Percentiles rank a stretch among this genome's conserved stretches.
These are phyloP conservation scores for Isoperla grammatica DNA, from an alignment of 2,888 invertebrate species.

Conservation along the genomic window DNA sequence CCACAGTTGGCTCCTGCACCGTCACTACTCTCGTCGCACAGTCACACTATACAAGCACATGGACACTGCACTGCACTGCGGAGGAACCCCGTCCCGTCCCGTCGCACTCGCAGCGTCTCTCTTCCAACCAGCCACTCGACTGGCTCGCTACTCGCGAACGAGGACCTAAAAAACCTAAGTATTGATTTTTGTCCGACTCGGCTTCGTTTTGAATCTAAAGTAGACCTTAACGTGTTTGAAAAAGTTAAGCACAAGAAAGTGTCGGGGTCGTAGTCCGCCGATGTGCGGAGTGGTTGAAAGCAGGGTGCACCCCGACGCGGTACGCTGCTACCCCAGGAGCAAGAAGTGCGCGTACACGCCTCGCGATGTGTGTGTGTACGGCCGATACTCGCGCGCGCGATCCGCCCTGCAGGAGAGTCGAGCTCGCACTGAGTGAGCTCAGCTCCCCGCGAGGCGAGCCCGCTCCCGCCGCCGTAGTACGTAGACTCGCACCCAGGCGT, in stretches of 20 bases:
- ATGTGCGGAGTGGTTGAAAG: background rate
- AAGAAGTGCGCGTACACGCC: background rate
- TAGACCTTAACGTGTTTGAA: background rate
- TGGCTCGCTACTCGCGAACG: constrained; percentile 12
- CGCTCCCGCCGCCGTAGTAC: background rate
- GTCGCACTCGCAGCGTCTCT: background rate
- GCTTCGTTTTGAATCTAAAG: constrained; percentile 17
- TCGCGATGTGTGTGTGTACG: background rate
- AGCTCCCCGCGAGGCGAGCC: background rate
- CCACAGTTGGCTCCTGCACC: too few relatives aligned
- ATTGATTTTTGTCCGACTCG: constrained; percentile 22
- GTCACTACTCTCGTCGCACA: too few relatives aligned
- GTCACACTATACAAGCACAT: too few relatives aligned
- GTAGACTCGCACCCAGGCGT: background rate
- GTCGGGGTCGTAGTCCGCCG: too few relatives aligned
- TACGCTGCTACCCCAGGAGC: background rate
- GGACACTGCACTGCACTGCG: background rate
- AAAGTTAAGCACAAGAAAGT: background rate
- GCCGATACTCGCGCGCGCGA: background rate
- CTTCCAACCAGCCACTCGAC: background rate
- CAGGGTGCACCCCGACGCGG: background rate
- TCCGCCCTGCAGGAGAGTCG: background rate
- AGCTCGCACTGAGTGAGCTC: background rate
- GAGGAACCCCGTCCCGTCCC: background rate
- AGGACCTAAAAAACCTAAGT: constrained; percentile 20